These are phyloP conservation scores for Drosophila dives DNA, from an alignment of 2,888 invertebrate genomes.

Conservation along the genomic window DNA sequence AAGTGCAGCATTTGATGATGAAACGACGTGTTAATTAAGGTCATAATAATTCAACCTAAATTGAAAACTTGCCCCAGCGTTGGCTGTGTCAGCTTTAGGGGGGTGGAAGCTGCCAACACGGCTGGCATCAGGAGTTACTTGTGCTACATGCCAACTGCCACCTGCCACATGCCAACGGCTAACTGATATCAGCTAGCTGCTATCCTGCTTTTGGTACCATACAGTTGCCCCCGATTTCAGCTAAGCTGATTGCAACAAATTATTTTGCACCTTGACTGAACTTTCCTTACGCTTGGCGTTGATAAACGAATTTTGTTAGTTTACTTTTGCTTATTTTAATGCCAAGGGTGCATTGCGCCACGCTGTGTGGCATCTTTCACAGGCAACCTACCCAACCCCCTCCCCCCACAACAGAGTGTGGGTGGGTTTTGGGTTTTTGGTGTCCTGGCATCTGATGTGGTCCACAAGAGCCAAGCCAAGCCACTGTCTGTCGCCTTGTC, in stretches of 20 bases:
- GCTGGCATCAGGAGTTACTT: slow-evolving; percentile 14
- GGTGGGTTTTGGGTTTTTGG: neutral
- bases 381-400: neutral
- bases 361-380: slow-evolving; percentile 27
- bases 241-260: slow-evolving; percentile 80
- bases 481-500: slow-evolving; percentile 8
- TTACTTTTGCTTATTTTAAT: slow-evolving; percentile 78
- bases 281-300: slow-evolving; percentile 77
- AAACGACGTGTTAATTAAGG: slow-evolving; percentile 84
- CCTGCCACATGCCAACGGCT: slow-evolving; percentile 13
- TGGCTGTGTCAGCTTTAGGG: slow-evolving; percentile 32
- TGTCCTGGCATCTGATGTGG: slow-evolving; percentile 24
- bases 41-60: slow-evolving; percentile 83
- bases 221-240: slow-evolving; percentile 54
- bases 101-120: neutral
- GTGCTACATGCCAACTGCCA: slow-evolving; percentile 4
- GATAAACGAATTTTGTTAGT: slow-evolving; percentile 80
- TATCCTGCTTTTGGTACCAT: slow-evolving; percentile 11
- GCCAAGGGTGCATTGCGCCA: slow-evolving; percentile 45
- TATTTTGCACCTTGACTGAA: slow-evolving; percentile 80
- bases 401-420: neutral
- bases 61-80: slow-evolving; percentile 73
- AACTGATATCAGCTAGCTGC: slow-evolving; percentile 4
- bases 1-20: slow-evolving; percentile 79
- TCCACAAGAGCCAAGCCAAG: slow-evolving; percentile 17